Evolutionary conservation across 2,888 invertebrate species (phyloP).

Genomic region (Keiferia lycopersicella): DNA sequence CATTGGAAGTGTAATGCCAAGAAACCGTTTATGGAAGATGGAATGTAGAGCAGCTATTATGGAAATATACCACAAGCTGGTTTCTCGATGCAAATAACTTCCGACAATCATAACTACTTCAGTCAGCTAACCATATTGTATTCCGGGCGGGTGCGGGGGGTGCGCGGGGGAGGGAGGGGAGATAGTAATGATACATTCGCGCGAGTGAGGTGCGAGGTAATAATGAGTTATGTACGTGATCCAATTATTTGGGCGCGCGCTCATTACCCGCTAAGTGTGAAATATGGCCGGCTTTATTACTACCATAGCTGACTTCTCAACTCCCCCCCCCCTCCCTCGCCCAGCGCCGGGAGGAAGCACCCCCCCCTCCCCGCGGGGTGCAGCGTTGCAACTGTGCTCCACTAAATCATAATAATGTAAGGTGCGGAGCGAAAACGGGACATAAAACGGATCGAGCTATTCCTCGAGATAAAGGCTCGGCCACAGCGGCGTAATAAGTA

Average conservation of each 20-base stretch:
- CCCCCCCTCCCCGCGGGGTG: constrained; percentile 38
- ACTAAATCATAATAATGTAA: constrained; percentile 78
- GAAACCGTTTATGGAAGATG: neutral
- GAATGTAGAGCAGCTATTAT: constrained; percentile 5
- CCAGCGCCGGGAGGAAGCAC: constrained; percentile 27
- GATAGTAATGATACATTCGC: constrained; percentile 76
- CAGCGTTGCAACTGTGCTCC: constrained; percentile 71
- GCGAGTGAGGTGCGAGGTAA: constrained; percentile 78
- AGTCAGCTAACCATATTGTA: constrained; percentile 54
- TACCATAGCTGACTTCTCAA: constrained; percentile 64
- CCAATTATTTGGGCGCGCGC: constrained; percentile 82
- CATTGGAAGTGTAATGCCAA: neutral
- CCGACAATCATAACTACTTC: constrained; percentile 38
- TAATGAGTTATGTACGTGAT: constrained; percentile 83
- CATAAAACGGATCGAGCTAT: constrained; percentile 29
- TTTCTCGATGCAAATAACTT: constrained; percentile 12
- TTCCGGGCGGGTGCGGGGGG: constrained; percentile 31
- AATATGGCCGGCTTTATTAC: constrained; percentile 81
- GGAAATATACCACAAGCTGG: neutral
- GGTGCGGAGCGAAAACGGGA: constrained; percentile 55
- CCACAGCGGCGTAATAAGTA: constrained; percentile 8
- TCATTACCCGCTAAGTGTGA: constrained; percentile 82
- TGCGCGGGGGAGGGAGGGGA: constrained; percentile 30
- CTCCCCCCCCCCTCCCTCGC: constrained; percentile 35
- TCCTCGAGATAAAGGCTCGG: constrained; percentile 9